Conservation (phyloP, 1,140 invertebrate species). For the Leptopilina boulardi region DNA sequence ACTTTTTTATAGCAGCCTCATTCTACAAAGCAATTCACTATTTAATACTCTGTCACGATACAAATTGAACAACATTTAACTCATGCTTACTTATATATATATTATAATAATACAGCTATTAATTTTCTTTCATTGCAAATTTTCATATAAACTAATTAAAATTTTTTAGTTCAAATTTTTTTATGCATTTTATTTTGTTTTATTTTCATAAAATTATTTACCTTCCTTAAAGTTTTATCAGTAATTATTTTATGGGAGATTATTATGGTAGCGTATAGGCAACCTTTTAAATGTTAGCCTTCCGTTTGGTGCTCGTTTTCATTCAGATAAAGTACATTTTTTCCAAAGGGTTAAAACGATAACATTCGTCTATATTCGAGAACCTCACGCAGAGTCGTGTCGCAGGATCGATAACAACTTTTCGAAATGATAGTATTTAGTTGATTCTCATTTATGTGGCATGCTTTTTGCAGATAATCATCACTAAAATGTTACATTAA, state of each 20-base stretch:
- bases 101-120: neutral
- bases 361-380: neutral
- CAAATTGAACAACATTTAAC: slow-evolving; percentile 5
- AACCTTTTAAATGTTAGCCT: neutral
- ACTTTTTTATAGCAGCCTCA: neutral
- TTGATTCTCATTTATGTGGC: neutral
- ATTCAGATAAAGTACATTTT: neutral
- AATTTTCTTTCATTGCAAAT: too few species aligned
- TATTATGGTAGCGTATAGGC: neutral
- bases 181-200: too few species aligned
- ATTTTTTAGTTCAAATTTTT: too few species aligned
- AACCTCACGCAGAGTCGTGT: neutral
- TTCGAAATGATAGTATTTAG: neutral
- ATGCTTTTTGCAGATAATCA: neutral
- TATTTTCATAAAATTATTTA: neutral
- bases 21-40: neutral
- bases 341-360: neutral
- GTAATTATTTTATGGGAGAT: neutral
- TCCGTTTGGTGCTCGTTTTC: neutral
- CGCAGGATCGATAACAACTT: slow-evolving; percentile 17
- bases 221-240: neutral
- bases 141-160: too few species aligned
- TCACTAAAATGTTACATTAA: neutral
- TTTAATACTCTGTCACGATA: slow-evolving; percentile 10
- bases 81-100: neutral